Evolutionary conservation across 2,888 invertebrate genomes (phyloP), one percentile per base, ranked within the genome.

Genomic region (Pemphredon lugubris): DNA sequence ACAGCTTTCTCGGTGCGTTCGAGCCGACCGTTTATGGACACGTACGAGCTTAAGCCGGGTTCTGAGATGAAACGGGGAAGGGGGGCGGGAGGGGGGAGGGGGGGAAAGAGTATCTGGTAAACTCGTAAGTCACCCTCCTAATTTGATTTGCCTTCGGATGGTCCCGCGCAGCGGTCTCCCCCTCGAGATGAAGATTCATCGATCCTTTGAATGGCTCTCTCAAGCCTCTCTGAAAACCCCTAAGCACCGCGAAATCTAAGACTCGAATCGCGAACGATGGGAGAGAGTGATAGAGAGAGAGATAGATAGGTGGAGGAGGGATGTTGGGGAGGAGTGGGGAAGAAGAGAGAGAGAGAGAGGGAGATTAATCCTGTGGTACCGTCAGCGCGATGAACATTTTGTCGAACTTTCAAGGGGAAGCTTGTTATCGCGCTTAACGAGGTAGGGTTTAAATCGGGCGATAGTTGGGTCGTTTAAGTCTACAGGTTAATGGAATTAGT

Each of bases 91-190:
- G 16, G 21, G 9, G 39, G 4, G 47, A 18, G 6, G 14, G 6
- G 11, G 23, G n/a, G 18, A 7, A 26, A 34, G 58, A 48, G 48
- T 37, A 14, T 34, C 32, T 48, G 48, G 32, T 48, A 57, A 68
- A 68, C 67, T 51, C 64, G 60, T 67, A 63, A 73, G 69, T 75
- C 70, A 73, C 60, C 67, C 70, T 50, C 44, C 61, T 75, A 74
- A 76, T 76, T 74, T 71, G 54, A 74, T 74, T 76, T 57, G 42
- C 67, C 45, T 37, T 40, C 57, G 50, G 48, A 53, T 54, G 67
- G 54, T 65, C 64, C 47, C 20, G 39, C n/a, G n/a, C n/a, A 14
- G 20, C 64, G 61, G 66, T 54, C 73, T 45, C 63, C 16, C 50
- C 26, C 32, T 5, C 3, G 9, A 39, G 64, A 70, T 47, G 69